Conservation (phyloP, 2,113 vertebrate species). For the Sorex araneus region DNA sequence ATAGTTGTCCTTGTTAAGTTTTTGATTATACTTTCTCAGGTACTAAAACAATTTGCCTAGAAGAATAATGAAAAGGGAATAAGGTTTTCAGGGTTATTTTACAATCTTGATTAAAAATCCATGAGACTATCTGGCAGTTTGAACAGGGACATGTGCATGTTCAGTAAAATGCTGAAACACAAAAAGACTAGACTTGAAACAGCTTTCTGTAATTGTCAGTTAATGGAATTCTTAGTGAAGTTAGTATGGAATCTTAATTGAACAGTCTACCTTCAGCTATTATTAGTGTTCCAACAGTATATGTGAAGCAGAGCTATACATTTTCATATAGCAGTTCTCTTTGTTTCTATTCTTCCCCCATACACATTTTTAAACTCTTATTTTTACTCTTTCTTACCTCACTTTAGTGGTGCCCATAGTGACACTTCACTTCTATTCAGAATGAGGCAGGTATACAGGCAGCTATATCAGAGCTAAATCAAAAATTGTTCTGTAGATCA, state of each 20-base stretch:
- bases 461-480: conserved; percentile 89
- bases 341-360: conserved; percentile 86
- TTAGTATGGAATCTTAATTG: conserved; percentile 64
- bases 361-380: conserved; percentile 87
- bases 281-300: conserved; percentile 76
- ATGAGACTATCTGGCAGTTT: conserved; percentile 40
- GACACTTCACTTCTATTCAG: conserved; percentile 88
- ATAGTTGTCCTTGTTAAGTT: conserved; percentile 28
- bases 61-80: conserved; percentile 48
- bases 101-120: conserved; percentile 32
- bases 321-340: conserved; percentile 88
- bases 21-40: conserved; percentile 54
- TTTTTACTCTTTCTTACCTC: conserved; percentile 86
- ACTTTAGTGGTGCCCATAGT: conserved; percentile 86
- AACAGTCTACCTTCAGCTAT: conserved; percentile 66
- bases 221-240: conserved; percentile 64
- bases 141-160: background rate
- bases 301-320: conserved; percentile 74
- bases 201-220: conserved; percentile 50
- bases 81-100: conserved; percentile 60
- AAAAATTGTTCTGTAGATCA: conserved; percentile 88
- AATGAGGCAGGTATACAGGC: conserved; percentile 89
- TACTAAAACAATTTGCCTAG: conserved; percentile 65
- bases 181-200: conserved; percentile 32
- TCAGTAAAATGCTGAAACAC: conserved; percentile 35